Evolutionary conservation across 2,113 vertebrate species (phyloP).

Genomic region (Clarias gariepinus): DNA sequence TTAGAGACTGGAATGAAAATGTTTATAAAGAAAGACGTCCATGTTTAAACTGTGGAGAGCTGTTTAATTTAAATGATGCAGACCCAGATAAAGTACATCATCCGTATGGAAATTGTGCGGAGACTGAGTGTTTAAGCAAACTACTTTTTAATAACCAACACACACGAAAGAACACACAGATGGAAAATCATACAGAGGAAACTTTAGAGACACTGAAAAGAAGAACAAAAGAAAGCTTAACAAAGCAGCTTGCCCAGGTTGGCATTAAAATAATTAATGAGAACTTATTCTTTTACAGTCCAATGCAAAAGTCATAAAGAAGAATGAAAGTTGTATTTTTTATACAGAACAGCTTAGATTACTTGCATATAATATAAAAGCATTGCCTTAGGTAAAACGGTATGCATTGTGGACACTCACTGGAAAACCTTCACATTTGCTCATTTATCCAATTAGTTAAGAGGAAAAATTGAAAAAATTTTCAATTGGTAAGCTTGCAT

Average conservation of each 20-base stretch:
- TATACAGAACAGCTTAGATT: no score
- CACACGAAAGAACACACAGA: neutral
- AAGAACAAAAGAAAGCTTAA: neutral
- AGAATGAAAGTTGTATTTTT: no score
- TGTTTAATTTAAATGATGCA: constrained; percentile 31
- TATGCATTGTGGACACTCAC: no score
- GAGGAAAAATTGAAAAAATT: no score
- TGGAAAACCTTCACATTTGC: no score
- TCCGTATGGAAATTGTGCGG: constrained; percentile 49
- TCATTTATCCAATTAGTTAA: no score
- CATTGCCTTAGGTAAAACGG: no score
- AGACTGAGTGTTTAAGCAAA: constrained; percentile 38
- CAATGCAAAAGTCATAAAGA: neutral
- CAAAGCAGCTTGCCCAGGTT: neutral
- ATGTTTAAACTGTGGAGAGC: constrained; percentile 24
- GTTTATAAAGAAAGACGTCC: constrained; percentile 18
- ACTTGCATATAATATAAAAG: no score
- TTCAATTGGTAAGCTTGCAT: no score
- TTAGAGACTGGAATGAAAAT: constrained; percentile 8
- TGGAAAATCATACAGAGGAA: constrained; percentile 7
- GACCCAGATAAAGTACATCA: neutral
- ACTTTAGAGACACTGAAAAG: neutral
- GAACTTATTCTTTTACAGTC: neutral
- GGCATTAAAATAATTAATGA: neutral
- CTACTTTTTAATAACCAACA: neutral